phyloP scores from a whole-genome alignment of 2,113 vertebrate genomes.

The Rhabdomys dilectus region DNA sequence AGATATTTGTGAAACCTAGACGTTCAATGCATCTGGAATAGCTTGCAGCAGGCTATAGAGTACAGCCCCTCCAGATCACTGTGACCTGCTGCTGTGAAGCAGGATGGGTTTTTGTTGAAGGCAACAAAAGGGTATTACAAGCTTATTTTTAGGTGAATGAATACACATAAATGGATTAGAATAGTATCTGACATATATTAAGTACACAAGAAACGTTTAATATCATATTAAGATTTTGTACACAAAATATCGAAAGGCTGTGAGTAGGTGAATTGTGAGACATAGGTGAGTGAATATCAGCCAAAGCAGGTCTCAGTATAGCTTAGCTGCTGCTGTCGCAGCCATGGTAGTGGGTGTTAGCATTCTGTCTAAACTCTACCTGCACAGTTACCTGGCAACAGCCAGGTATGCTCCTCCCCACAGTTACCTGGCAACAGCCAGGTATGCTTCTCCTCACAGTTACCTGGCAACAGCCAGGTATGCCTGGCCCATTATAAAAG shows the following conservation, averaged over 20 bases:
- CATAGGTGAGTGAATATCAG: not conserved
- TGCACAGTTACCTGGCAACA: too few relatives aligned
- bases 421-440: too few relatives aligned
- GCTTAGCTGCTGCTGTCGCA: not conserved
- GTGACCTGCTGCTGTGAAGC: not conserved
- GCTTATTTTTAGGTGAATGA: not conserved
- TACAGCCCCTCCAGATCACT: not conserved
- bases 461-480: too few relatives aligned
- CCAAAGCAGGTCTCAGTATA: not conserved
- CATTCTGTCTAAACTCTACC: too few relatives aligned
- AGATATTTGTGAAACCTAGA: not conserved
- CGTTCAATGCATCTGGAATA: not conserved
- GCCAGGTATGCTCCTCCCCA: too few relatives aligned
- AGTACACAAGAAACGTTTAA: not conserved
- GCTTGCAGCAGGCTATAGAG: not conserved
- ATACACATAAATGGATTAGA: not conserved
- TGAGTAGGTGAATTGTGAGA: too few relatives aligned
- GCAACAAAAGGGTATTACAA: not conserved
- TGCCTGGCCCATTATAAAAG: too few relatives aligned
- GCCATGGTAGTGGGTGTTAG: not conserved
- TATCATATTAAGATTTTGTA: not conserved
- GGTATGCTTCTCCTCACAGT: too few relatives aligned
- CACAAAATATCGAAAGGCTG: not conserved
- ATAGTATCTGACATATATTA: not conserved
- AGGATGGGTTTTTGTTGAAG: not conserved